These are phyloP conservation scores for Knipowitschia caucasica DNA, from an alignment of 2,797 vertebrate genomes.

Conservation along the genomic window DNA sequence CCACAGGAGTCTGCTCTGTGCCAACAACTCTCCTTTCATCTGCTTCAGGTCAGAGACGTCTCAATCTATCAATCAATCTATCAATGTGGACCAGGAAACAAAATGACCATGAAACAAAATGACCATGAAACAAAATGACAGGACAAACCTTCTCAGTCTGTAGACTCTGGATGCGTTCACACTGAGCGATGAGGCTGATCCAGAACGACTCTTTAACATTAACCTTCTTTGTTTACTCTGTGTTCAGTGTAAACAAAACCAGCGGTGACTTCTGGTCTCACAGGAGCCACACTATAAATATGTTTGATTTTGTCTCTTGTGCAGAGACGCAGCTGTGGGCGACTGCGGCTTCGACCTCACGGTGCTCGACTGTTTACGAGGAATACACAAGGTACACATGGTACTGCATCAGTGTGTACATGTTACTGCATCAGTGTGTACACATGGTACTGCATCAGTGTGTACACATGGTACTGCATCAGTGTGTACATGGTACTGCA, in stretches of 20 bases:
- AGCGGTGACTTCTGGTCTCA: no score
- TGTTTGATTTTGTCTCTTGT: slow-evolving; percentile 1
- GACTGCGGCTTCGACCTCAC: slow-evolving; percentile 85
- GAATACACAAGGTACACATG: slow-evolving; percentile 84
- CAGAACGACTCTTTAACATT: background rate
- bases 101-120: no score
- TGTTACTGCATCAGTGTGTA: no score
- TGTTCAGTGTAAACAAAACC: no score
- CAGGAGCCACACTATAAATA: no score
- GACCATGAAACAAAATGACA: no score
- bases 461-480: slow-evolving; percentile 60
- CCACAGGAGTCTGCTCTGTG: slow-evolving; percentile 83
- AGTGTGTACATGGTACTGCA: no score
- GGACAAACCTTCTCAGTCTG: no score
- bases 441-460: background rate
- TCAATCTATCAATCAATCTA: no score
- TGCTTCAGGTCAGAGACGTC: slow-evolving; percentile 82
- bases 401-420: background rate
- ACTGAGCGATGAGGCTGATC: no score
- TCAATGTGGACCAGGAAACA: no score
- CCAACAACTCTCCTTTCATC: slow-evolving; percentile 81
- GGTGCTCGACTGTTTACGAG: slow-evolving; percentile 88
- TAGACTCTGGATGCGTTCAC: no score
- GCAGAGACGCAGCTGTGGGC: slow-evolving; percentile 87
- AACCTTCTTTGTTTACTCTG: background rate